Evolutionary conservation across 1,140 invertebrate genomes (phyloP).

Genomic region (Sarcophaga bullata): DNA sequence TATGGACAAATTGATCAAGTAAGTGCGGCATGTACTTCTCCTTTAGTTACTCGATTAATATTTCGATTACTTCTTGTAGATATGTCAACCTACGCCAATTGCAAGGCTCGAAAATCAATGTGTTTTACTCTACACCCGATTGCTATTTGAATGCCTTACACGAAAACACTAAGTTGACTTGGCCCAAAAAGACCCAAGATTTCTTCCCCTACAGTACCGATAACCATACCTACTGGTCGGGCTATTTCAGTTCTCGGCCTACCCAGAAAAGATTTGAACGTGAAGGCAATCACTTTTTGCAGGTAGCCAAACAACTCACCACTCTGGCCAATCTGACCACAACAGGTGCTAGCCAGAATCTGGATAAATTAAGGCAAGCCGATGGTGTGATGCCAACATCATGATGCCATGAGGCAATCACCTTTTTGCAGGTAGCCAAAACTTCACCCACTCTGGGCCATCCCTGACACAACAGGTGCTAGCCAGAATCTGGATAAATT

Average conservation of each 20-base stretch:
- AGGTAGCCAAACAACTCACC: constrained; percentile 73
- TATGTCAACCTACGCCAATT: constrained; percentile 72
- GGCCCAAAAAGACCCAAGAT: constrained; percentile 81
- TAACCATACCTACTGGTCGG: constrained; percentile 90
- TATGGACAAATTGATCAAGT: constrained; percentile 89
- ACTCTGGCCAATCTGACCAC: constrained; percentile 53
- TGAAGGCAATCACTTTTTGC: constrained; percentile 81
- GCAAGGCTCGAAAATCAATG: constrained; percentile 74
- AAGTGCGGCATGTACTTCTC: constrained; percentile 58
- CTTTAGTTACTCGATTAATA: not conserved
- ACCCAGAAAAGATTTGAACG: constrained; percentile 85
- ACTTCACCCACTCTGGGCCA: too few species aligned
- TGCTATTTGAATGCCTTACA: constrained; percentile 91
- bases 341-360: constrained; percentile 49
- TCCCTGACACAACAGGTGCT: too few species aligned
- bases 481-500: too few species aligned
- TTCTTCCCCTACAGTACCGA: constrained; percentile 94
- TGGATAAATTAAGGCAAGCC: constrained; percentile 67
- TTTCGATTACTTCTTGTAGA: constrained; percentile 53
- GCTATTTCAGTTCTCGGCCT: constrained; percentile 92
- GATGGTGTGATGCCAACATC: constrained; percentile 85
- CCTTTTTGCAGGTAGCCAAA: too few species aligned
- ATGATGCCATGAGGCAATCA: too few species aligned
- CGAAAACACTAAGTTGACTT: constrained; percentile 70
- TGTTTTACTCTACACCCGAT: constrained; percentile 94